phyloP scores from a whole-genome alignment of 2,888 invertebrate species.

The Anorthoa munda region DNA sequence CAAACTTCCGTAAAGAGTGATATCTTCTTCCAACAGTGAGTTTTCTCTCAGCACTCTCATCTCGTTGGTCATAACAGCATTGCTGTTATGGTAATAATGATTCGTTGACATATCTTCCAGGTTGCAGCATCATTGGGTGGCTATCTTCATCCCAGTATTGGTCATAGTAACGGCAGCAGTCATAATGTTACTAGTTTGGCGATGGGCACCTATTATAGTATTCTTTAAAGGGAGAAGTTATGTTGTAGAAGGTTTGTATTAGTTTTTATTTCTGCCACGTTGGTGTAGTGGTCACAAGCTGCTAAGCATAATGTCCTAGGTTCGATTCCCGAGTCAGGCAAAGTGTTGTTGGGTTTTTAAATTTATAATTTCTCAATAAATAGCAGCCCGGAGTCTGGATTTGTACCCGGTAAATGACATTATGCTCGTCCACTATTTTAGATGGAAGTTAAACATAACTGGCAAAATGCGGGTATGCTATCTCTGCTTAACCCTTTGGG shows the following conservation, averaged over 20 bases:
- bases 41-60: neutral
- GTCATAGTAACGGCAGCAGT: constrained; percentile 18
- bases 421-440: too few species aligned
- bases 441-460: too few species aligned
- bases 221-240: constrained; percentile 63
- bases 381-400: too few species aligned
- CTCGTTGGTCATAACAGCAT: too few species aligned
- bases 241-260: constrained; percentile 53
- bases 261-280: too few species aligned
- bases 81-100: neutral
- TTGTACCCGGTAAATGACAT: too few species aligned
- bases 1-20: neutral
- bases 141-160: constrained; percentile 39
- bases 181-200: constrained; percentile 38
- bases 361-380: too few species aligned
- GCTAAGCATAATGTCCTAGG: too few species aligned
- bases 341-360: too few species aligned
- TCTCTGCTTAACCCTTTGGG: neutral
- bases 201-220: constrained; percentile 31
- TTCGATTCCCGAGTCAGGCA: too few species aligned
- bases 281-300: too few species aligned
- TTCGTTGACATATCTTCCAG: constrained; percentile 15
- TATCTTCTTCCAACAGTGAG: too few species aligned
- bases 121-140: constrained; percentile 37
- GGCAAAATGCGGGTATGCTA: neutral